Conservation (phyloP, 2,888 invertebrate species). For the Diaprepes abbreviatus region DNA sequence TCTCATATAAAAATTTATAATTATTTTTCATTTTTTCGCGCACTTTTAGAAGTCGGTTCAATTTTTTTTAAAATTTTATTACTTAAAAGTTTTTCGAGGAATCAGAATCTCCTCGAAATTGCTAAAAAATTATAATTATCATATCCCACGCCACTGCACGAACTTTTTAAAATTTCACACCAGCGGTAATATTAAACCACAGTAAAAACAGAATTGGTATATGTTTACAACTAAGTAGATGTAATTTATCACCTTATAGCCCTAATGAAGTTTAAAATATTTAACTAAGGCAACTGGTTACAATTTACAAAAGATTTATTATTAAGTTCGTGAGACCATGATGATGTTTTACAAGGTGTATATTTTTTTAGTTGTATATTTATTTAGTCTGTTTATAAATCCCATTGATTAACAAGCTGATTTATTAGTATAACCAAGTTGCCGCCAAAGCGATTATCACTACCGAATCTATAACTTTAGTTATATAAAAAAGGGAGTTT, state of each 20-base stretch:
- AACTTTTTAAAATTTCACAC: too few species aligned
- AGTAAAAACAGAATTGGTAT: background rate
- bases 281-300: constrained; percentile 2
- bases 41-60: too few species aligned
- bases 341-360: constrained; percentile 19
- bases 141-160: too few species aligned
- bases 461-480: too few species aligned
- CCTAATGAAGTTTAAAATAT: background rate
- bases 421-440: background rate
- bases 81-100: too few species aligned
- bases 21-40: too few species aligned
- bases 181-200: too few species aligned
- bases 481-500: too few species aligned
- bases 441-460: constrained; percentile 5
- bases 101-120: too few species aligned
- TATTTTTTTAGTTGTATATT: constrained; percentile 11
- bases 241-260: constrained; percentile 3
- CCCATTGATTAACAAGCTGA: constrained; percentile 11
- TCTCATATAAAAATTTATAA: too few species aligned
- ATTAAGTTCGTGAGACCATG: constrained; percentile 11
- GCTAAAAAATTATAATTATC: too few species aligned
- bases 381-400: background rate
- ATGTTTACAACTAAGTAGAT: background rate
- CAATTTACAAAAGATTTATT: constrained; percentile 37
- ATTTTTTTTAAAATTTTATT: too few species aligned